Base-by-base conservation (phyloP, 2,113 vertebrate genomes). In the Menidia beryllina region DNA sequence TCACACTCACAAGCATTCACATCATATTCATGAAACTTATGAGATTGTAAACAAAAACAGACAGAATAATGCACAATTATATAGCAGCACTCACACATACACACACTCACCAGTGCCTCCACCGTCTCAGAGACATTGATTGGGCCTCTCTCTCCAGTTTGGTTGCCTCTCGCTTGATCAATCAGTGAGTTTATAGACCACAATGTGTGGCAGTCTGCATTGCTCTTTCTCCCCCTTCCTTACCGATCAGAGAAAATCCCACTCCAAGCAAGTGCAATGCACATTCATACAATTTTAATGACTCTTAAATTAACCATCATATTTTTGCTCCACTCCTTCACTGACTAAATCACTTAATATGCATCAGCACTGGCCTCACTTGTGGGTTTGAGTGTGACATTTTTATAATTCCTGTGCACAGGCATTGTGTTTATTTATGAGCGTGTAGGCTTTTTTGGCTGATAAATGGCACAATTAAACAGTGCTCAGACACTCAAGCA, bases 261-360 rank as follows among this genome's bases (percentile, higher is more conserved):
- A 89, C 88, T 90, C 85, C 73, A 89, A 89, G 91, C 90, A 88
- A 77, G 72, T 81, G 85, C 91, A 91, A 89, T 86, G 89, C 91
- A 91, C 91, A 82, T 91, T 92, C 91, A 93, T 94, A 83, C 93
- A 94, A 88, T 86, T 92, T 93, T 93, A 93, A 92, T 92, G 91
- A 91, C 89, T 91, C 90, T 90, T 93, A 93, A 91, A 92, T 91
- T 88, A 91, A 93, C 90, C 86, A 90, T 93, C 90, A 91, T 91
- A 91, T 92, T 66, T 93, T 91, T 89, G 77, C 86, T 86, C 91
- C 75, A 89, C 90, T 93, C 88, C 83, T 88, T 91, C 84, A 89
- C 80, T 47, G 81, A 86, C 88, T 87, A 87, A 90, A 90, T 79
- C 81, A 79, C 90, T 91, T 93, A 90, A 93, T 92, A 93, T 93